Evolutionary conservation across 2,888 invertebrate genomes (phyloP).

Genomic region (Heliconius sara): DNA sequence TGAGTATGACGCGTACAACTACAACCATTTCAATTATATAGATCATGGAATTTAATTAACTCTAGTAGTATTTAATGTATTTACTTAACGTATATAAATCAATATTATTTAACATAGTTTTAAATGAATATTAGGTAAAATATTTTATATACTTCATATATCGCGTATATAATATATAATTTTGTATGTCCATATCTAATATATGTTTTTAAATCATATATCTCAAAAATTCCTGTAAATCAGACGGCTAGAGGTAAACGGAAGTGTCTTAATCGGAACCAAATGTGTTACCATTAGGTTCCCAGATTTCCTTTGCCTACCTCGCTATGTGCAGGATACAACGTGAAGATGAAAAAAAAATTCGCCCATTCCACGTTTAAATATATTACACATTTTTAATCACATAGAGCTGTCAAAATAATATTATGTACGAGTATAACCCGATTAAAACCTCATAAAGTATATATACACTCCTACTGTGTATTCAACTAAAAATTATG

Average conservation of each 20-base stretch:
- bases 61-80: constrained; percentile 36
- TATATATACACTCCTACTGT: background rate
- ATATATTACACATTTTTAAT: background rate
- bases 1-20: constrained; percentile 59
- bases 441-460: constrained; percentile 14
- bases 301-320: too few species aligned
- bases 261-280: too few species aligned
- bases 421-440: background rate
- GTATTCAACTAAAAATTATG: constrained; percentile 15
- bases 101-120: background rate
- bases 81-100: background rate
- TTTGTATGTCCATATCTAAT: too few species aligned
- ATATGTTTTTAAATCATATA: too few species aligned
- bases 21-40: constrained; percentile 60
- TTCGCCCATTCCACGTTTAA: background rate
- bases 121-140: background rate
- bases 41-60: constrained; percentile 49
- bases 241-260: too few species aligned
- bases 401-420: background rate
- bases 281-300: too few species aligned
- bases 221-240: too few species aligned
- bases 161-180: too few species aligned
- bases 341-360: background rate
- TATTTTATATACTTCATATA: too few species aligned
- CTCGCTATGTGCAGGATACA: too few species aligned